These are phyloP conservation scores for Syngnathus acus DNA, from an alignment of 2,797 vertebrate species.

Conservation along the genomic window DNA sequence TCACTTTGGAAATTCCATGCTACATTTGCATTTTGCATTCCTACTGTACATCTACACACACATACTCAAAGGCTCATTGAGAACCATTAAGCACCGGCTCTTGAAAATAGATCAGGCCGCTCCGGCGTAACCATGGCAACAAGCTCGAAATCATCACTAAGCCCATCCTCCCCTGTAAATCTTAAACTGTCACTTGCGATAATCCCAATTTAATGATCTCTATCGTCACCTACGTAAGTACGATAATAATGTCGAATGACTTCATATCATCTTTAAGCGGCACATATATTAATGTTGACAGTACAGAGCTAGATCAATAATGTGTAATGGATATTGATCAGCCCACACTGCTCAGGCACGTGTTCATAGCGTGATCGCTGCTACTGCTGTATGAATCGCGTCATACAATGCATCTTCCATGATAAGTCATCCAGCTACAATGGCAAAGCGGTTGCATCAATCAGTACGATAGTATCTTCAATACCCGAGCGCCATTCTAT, in stretches of 20 bases:
- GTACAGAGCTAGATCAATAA: constrained; percentile 3
- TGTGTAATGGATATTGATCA: constrained; percentile 47
- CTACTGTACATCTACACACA: constrained; percentile 43
- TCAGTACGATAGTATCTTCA: not conserved
- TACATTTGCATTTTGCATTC: constrained; percentile 56
- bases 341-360: constrained; percentile 19
- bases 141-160: constrained; percentile 45
- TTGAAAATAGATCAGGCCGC: constrained; percentile 60
- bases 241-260: not conserved
- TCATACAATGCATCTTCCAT: constrained; percentile 9
- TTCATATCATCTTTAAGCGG: not conserved
- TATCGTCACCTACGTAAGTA: not conserved
- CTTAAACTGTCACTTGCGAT: constrained; percentile 14
- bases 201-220: not conserved
- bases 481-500: not conserved
- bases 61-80: constrained; percentile 45
- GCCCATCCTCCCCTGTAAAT: not conserved
- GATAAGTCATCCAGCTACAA: not conserved
- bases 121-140: constrained; percentile 68
- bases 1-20: constrained; percentile 27
- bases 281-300: not conserved
- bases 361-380: constrained; percentile 42
- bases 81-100: constrained; percentile 48
- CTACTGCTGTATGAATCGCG: constrained; percentile 28
- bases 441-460: not conserved